Conservation (phyloP, 2,888 invertebrate species). For the Dynastes hyllus region DNA sequence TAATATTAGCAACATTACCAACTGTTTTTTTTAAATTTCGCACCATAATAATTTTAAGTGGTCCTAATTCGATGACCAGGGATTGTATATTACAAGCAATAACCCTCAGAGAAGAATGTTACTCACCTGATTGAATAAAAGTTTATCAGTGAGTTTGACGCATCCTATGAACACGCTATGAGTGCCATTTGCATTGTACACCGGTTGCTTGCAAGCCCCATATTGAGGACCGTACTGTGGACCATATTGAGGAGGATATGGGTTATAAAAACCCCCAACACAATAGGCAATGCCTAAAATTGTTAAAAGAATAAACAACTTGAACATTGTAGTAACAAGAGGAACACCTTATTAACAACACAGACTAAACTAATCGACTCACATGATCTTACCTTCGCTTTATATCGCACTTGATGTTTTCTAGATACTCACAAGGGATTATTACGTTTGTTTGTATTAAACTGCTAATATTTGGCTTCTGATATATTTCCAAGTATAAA, state of each 20-base stretch:
- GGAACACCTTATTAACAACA: background rate
- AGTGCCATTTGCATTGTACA: conserved; percentile 51
- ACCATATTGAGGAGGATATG: conserved; percentile 3
- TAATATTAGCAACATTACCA: too few relatives aligned
- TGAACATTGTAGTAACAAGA: background rate
- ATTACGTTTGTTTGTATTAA: conserved; percentile 22
- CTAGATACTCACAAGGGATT: too few relatives aligned
- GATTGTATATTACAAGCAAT: background rate
- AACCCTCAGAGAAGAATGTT: background rate
- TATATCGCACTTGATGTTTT: background rate
- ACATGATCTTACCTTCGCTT: conserved; percentile 4
- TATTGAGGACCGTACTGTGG: too few relatives aligned
- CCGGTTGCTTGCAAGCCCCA: conserved; percentile 48
- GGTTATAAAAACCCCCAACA: background rate
- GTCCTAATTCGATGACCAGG: too few relatives aligned
- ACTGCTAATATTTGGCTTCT: conserved; percentile 16
- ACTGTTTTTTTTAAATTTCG: too few relatives aligned
- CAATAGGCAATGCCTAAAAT: conserved; percentile 9
- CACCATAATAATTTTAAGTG: too few relatives aligned
- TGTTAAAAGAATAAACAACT: background rate
- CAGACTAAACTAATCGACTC: background rate
- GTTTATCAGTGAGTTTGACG: conserved; percentile 61
- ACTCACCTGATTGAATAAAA: conserved; percentile 65
- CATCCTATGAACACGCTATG: conserved; percentile 65
- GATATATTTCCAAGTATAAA: background rate